phyloP scores from a whole-genome alignment of 1,140 invertebrate species.

The Philaenus spumarius region DNA sequence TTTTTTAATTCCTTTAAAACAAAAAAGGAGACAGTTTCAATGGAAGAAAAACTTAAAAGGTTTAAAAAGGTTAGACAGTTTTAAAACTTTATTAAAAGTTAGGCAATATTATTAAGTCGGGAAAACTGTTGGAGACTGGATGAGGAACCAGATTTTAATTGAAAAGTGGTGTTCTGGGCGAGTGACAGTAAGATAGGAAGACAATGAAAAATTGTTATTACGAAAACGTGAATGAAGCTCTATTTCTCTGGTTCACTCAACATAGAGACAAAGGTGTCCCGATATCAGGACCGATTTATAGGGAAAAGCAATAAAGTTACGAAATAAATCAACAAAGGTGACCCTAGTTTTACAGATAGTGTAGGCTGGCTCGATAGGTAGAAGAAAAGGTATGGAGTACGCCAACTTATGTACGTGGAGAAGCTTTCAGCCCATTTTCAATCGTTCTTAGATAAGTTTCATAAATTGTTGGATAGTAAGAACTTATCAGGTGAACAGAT shows the following conservation, averaged over 20 bases:
- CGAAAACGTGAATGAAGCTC: conserved; percentile 18
- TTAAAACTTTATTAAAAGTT: conserved; percentile 17
- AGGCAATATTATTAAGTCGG: conserved; percentile 17
- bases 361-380: too few relatives aligned
- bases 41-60: too few relatives aligned
- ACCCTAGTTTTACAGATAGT: conserved; percentile 28
- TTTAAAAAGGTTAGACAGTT: conserved; percentile 21
- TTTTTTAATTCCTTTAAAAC: too few relatives aligned
- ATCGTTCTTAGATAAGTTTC: conserved; percentile 16
- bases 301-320: too few relatives aligned
- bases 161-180: conserved; percentile 11
- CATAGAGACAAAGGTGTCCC: too few relatives aligned
- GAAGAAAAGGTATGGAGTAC: conserved; percentile 26
- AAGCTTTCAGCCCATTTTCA: conserved; percentile 20
- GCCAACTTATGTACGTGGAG: conserved; percentile 25
- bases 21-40: too few relatives aligned
- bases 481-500: conserved; percentile 26
- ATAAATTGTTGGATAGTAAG: conserved; percentile 14
- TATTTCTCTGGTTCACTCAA: too few relatives aligned
- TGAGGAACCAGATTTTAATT: conserved; percentile 16
- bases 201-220: conserved; percentile 17
- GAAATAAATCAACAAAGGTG: conserved; percentile 22
- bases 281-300: too few relatives aligned
- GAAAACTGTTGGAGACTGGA: too few relatives aligned
- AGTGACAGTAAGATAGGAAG: conserved; percentile 12